phyloP scores from a whole-genome alignment of 2,113 vertebrate genomes.

The Coregonus clupeaformis region DNA sequence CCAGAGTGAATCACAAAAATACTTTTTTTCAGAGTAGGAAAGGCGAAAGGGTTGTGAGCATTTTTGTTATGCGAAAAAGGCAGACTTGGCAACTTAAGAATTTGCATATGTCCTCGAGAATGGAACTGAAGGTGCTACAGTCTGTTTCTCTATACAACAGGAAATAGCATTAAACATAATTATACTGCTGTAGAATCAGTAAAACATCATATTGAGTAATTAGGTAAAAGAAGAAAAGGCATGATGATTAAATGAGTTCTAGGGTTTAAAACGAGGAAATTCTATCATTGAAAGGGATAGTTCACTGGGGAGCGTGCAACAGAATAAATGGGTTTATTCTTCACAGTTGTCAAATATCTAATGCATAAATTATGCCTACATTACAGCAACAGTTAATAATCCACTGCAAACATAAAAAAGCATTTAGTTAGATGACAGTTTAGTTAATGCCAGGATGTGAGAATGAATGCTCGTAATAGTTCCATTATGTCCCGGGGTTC shows the following conservation, averaged over 20 bases:
- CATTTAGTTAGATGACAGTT: slow-evolving; percentile 53
- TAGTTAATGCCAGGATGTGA: slow-evolving; percentile 42
- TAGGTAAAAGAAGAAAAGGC: slow-evolving; percentile 26
- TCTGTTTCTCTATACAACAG: no score
- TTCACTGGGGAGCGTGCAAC: slow-evolving; percentile 17
- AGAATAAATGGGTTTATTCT: slow-evolving; percentile 50
- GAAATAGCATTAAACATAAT: no score
- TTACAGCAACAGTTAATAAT: slow-evolving; percentile 45
- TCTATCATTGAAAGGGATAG: slow-evolving; percentile 31
- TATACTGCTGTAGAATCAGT: no score
- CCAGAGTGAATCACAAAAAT: no score
- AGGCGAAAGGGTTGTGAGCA: no score
- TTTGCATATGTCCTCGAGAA: no score
- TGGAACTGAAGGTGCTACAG: no score
- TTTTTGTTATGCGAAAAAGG: no score
- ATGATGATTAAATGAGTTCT: slow-evolving; percentile 13
- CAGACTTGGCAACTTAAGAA: no score
- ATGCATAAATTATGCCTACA: slow-evolving; percentile 52
- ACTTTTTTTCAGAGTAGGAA: no score
- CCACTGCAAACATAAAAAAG: slow-evolving; percentile 54
- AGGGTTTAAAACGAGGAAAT: not conserved
- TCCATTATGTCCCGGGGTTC: slow-evolving; percentile 39
- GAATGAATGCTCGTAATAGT: slow-evolving; percentile 37
- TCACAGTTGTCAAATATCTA: slow-evolving; percentile 55
- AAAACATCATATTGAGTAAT: no score